Percentiles rank a stretch among this genome's conserved stretches.
Evolutionary conservation across 2,888 invertebrate species (phyloP).

Genomic region (Platycnemis pennipes): DNA sequence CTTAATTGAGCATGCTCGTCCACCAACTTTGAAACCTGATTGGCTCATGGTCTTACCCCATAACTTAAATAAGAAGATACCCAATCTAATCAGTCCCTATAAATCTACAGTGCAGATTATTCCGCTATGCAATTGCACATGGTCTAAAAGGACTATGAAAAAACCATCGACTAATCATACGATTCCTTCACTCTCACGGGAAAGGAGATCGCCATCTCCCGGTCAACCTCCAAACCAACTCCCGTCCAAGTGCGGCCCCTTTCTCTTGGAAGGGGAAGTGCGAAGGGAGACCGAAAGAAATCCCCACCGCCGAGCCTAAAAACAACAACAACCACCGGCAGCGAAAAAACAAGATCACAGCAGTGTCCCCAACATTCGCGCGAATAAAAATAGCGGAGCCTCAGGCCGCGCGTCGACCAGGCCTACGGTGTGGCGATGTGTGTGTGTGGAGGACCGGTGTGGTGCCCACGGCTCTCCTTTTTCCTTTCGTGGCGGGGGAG

Average conservation of each 20-base stretch:
- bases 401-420: background rate
- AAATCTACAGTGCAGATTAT: too few relatives aligned
- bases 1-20: too few relatives aligned
- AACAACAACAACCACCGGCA: constrained; percentile 14
- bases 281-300: background rate
- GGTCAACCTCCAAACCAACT: background rate
- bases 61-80: too few relatives aligned
- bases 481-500: background rate
- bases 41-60: too few relatives aligned
- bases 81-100: too few relatives aligned
- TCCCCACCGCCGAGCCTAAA: background rate
- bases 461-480: too few relatives aligned
- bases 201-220: background rate
- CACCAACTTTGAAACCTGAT: too few relatives aligned
- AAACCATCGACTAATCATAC: too few relatives aligned
- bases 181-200: too few relatives aligned
- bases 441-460: too few relatives aligned
- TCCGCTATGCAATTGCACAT: too few relatives aligned
- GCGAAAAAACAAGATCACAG: constrained; percentile 11
- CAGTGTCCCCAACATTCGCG: constrained; percentile 26
- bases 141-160: too few relatives aligned
- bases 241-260: background rate
- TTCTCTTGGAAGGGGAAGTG: background rate
- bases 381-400: constrained; percentile 21
- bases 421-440: background rate